Base-by-base conservation (phyloP, 2,113 vertebrate species). In the Sander lucioperca region DNA sequence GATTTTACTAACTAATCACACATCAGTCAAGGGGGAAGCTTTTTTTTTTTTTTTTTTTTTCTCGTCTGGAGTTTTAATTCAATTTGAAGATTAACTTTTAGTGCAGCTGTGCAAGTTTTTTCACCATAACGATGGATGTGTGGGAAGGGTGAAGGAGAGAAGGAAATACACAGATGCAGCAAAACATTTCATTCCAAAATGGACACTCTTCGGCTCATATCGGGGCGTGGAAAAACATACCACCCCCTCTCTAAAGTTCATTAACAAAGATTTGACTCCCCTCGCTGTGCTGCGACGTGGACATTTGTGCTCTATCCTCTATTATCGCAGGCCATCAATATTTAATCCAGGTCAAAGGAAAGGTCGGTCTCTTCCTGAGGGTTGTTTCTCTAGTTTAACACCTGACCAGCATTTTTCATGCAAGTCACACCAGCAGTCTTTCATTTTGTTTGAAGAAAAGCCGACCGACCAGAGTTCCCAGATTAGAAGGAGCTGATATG, bases 301-400 rank as follows among this genome's bases (percentile, higher is more conserved):
- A 64, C 54, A 80, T 78, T 48, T 47, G 43, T 66, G 68, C 76
- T 68, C 71, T 19, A 16, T 79, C 71, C 74, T 82, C 69, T 76
- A 70, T 82, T 77, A 87, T 88, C 11, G 15, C 63, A 62, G 48
- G 33, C 6, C 68, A 77, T 94, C 82, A 84, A 90, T 94, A 83
- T 89, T 90, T 91, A 77, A 88, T 82, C 82, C 66, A 61, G 79
- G 57, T 86, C 80, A 87, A 73, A 82, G 57, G 61, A 89, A 85
- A 89, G 86, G 80, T 76, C 74, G 0, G 45, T 8, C 9, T 51
- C 65, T 70, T 72, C 43, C 77, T 1, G 1, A 19, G 61, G 64
- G 14, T 59, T 33, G 54, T 21, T 58, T 27, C n/a, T 27, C 10
- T 43, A 71, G 15, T 18, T 79, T 23, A 21, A 77, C 61, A 81